phyloP scores from a whole-genome alignment of 2,888 invertebrate genomes.

The Aradus depressus region DNA sequence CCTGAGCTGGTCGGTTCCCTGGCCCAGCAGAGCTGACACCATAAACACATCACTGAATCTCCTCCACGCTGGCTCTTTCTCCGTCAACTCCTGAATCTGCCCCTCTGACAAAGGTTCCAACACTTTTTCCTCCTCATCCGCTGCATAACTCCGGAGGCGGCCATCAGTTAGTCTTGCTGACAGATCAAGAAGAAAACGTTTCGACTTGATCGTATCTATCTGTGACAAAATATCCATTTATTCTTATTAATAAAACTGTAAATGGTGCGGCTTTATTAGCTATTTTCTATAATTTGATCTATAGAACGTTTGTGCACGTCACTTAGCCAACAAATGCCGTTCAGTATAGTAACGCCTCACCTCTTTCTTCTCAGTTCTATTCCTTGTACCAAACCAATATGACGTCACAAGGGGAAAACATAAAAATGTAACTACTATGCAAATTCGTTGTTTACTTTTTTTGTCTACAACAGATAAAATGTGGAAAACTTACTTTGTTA shows the following conservation, averaged over 20 bases:
- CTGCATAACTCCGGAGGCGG: constrained; percentile 12
- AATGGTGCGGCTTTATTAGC: no score
- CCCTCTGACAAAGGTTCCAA: constrained; percentile 34
- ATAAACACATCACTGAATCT: constrained; percentile 81
- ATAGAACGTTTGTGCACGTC: no score
- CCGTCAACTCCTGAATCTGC: constrained; percentile 27
- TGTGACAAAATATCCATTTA: constrained; percentile 36
- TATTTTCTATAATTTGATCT: no score
- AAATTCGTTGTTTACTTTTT: neutral
- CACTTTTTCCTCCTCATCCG: constrained; percentile 1
- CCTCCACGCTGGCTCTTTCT: constrained; percentile 47
- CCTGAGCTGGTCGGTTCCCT: constrained; percentile 60
- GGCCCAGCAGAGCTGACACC: constrained; percentile 69
- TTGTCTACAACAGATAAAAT: neutral
- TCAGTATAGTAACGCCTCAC: no score
- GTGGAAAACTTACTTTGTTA: constrained; percentile 60
- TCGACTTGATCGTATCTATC: constrained; percentile 60
- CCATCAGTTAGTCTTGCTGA: constrained; percentile 51
- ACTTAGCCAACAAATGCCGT: no score
- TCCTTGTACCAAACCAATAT: no score
- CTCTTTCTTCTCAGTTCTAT: no score
- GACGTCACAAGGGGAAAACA: neutral
- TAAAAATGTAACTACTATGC: neutral
- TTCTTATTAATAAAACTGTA: no score
- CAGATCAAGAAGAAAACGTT: constrained; percentile 59